phyloP scores from a whole-genome alignment of 2,113 vertebrate genomes.

The Tapirus terrestris region DNA sequence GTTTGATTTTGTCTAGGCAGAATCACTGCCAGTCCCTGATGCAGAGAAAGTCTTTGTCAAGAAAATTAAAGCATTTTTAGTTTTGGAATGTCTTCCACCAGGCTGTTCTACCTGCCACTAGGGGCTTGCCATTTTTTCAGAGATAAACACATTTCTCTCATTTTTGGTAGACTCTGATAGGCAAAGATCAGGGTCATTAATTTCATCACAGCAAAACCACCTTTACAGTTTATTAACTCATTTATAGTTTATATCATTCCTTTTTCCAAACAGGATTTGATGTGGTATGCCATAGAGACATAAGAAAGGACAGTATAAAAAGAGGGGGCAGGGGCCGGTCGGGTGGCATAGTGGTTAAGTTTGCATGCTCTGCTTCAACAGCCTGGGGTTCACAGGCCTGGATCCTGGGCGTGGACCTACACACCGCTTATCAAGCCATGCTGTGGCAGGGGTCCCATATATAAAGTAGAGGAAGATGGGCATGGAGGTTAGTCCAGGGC shows the following conservation, averaged over 20 bases:
- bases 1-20: constrained; percentile 28
- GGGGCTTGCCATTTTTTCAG: not conserved
- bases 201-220: constrained; percentile 12
- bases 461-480: no score
- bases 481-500: no score
- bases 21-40: not conserved
- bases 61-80: constrained; percentile 44
- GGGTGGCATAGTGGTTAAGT: no score
- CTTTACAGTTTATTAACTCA: constrained; percentile 40
- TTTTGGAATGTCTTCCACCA: not conserved
- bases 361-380: no score
- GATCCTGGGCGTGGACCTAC: no score
- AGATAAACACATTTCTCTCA: constrained; percentile 8
- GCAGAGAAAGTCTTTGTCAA: constrained; percentile 17
- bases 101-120: not conserved
- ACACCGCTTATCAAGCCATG: no score
- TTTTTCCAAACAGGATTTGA: constrained; percentile 10
- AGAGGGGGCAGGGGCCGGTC: fast-evolving
- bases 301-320: not conserved
- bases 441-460: no score
- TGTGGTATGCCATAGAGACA: not conserved
- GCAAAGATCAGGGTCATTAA: not conserved
- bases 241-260: constrained; percentile 49
- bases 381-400: no score
- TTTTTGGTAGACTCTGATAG: constrained; percentile 22